Evolutionary conservation across 35 echinoderm and acorn worm species (phyloP).

Genomic region (Eucidaris tribuloides): DNA sequence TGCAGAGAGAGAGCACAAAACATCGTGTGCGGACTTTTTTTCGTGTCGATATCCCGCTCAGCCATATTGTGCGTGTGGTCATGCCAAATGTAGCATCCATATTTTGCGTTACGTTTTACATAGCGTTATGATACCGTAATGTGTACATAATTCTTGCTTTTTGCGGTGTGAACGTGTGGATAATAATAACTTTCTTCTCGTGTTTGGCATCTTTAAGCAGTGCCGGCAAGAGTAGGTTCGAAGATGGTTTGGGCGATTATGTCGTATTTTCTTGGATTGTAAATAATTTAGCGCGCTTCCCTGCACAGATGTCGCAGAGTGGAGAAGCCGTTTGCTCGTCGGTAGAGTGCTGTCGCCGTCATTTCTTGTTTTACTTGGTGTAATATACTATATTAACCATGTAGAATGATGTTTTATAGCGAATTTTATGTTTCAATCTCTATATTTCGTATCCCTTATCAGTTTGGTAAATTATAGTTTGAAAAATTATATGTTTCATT

Average conservation of each 20-base stretch:
- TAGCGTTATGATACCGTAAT: too few species aligned
- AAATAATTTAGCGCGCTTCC: neutral
- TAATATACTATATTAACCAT: neutral
- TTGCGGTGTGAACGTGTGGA: neutral
- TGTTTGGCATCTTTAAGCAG: constrained; percentile 12
- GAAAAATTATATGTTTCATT: neutral
- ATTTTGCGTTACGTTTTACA: too few species aligned
- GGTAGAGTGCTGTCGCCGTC: constrained; percentile 23
- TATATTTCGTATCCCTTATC: neutral
- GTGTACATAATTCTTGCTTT: too few species aligned
- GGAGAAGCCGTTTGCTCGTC: constrained; percentile 11
- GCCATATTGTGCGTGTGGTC: constrained; percentile 26
- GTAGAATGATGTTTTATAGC: neutral
- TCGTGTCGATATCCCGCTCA: neutral
- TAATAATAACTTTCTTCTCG: neutral
- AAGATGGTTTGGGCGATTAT: constrained; percentile 11
- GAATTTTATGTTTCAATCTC: neutral
- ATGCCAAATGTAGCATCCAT: constrained; percentile 11
- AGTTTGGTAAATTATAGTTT: neutral
- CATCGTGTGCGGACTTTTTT: too few species aligned
- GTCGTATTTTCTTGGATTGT: neutral
- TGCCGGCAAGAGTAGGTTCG: neutral
- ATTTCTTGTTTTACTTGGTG: neutral
- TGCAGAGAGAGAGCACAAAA: too few species aligned
- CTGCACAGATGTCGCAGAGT: constrained; percentile 16